Conservation (phyloP, 1,140 invertebrate species). For the Leptinotarsa lineolata region DNA sequence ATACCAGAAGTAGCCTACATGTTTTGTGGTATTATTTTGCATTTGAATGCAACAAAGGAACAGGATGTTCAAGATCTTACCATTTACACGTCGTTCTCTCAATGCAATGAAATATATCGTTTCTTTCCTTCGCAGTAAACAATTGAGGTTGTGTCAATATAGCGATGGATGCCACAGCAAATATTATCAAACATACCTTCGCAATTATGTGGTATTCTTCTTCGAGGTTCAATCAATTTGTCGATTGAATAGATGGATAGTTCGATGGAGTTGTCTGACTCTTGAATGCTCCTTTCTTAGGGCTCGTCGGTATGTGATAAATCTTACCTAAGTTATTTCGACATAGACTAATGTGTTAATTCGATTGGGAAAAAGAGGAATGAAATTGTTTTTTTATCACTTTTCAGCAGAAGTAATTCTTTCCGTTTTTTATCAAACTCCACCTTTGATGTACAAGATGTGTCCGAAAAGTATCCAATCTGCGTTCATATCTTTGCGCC, state of each 20-base stretch:
- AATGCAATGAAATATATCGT: background rate
- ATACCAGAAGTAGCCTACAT: constrained; percentile 8
- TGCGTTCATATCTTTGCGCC: background rate
- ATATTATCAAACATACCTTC: background rate
- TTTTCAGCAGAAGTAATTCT: no score
- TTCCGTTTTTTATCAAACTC: no score
- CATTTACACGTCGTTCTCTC: background rate
- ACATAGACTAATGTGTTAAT: no score
- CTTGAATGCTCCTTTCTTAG: no score
- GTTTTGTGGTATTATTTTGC: background rate
- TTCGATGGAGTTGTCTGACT: no score
- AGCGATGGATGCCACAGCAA: background rate
- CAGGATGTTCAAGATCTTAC: background rate
- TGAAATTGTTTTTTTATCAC: no score
- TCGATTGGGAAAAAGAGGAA: no score
- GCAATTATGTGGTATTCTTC: background rate
- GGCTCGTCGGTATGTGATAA: no score
- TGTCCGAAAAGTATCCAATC: no score
- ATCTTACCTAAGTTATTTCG: no score
- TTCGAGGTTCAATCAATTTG: background rate
- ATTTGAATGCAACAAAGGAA: constrained; percentile 6
- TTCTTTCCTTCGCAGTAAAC: background rate
- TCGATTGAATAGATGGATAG: background rate
- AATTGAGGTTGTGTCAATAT: background rate
- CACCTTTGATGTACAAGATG: no score